Conservation (phyloP, 2,113 vertebrate species). For the Eulemur macaco region DNA sequence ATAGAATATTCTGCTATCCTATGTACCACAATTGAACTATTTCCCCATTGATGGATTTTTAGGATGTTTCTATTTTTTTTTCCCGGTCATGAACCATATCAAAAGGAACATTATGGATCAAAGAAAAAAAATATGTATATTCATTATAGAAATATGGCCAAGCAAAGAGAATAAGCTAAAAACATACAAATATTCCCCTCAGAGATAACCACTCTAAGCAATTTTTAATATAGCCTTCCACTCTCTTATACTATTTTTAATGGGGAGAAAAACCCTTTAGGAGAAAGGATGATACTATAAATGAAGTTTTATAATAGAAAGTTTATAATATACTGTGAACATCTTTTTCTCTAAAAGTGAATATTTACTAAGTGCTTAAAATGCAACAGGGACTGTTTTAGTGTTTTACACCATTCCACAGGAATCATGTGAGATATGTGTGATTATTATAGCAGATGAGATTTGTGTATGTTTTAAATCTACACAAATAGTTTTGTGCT, state of each 20-base stretch:
- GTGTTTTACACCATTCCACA: background rate
- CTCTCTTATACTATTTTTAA: background rate
- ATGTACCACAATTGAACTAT: background rate
- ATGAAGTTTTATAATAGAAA: slow-evolving; percentile 13
- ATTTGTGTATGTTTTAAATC: background rate
- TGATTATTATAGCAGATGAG: background rate
- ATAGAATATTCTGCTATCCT: background rate
- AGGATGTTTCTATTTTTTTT: background rate
- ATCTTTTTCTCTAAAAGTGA: slow-evolving; percentile 38
- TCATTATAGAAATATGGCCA: background rate
- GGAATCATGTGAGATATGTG: background rate
- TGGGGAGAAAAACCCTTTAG: background rate
- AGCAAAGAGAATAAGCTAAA: background rate
- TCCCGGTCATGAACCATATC: background rate
- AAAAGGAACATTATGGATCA: background rate
- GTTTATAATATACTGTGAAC: background rate
- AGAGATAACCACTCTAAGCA: background rate
- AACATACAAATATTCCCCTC: background rate
- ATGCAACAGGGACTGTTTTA: background rate
- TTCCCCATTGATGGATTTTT: background rate
- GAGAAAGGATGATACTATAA: background rate
- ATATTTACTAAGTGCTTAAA: slow-evolving; percentile 6
- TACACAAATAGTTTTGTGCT: background rate
- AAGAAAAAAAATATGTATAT: background rate
- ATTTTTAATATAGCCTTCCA: background rate